A percentile compares a stretch with the other conserved stretches of the same genome.
These are phyloP conservation scores for Acrocephalus arundinaceus DNA, from an alignment of 2,113 vertebrate genomes.

Conservation along the genomic window DNA sequence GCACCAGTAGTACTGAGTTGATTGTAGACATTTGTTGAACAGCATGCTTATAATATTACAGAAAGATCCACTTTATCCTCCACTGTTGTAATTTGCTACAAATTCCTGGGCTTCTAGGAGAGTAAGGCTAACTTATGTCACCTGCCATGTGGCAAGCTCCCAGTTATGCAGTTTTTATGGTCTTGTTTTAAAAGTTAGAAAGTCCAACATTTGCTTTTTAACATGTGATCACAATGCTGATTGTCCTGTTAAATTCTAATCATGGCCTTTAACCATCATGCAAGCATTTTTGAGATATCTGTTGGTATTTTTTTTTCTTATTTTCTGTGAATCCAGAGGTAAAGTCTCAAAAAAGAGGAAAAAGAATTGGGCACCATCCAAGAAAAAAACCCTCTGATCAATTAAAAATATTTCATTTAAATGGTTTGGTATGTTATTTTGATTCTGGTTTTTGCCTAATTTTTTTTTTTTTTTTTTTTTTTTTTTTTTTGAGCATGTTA, in stretches of 20 bases:
- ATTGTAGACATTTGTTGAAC: neutral
- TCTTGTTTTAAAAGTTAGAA: neutral
- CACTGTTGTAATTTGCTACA: neutral
- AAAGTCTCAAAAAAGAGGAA: neutral
- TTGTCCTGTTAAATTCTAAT: neutral
- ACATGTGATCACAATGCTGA: neutral
- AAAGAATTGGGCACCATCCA: neutral
- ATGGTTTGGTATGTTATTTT: neutral
- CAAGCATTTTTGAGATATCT: neutral
- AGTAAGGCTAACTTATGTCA: neutral
- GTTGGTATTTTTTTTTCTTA: neutral
- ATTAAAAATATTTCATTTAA: neutral
- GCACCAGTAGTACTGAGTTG: neutral
- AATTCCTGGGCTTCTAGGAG: neutral
- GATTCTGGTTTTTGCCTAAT: too few relatives aligned
- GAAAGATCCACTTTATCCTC: neutral
- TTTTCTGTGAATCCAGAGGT: neutral
- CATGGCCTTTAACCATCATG: neutral
- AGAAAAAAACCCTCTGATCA: neutral
- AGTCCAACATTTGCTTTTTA: neutral
- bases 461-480: too few relatives aligned
- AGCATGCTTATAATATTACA: neutral
- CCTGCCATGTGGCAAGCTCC: neutral
- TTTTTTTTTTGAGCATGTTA: neutral
- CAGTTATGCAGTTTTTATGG: neutral